These are phyloP conservation scores for Rhinophrynus dorsalis DNA, from an alignment of 2,797 vertebrate species.

Conservation along the genomic window DNA sequence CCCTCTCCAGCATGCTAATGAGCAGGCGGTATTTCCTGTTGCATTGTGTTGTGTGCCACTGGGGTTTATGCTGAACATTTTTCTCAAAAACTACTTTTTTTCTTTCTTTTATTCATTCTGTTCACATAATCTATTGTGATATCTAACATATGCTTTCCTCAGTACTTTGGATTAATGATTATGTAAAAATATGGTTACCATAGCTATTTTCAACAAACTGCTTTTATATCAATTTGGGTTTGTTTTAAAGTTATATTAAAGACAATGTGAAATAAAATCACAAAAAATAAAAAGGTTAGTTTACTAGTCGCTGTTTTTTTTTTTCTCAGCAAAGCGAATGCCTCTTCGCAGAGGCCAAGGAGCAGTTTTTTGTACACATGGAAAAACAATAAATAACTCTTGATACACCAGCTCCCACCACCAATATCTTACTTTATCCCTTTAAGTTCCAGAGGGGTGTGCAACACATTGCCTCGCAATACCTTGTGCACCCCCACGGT, in stretches of 20 bases:
- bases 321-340: too few species aligned
- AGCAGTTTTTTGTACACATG: too few species aligned
- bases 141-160: slow-evolving; percentile 19
- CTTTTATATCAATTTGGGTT: slow-evolving; percentile 17
- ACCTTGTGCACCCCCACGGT: too few species aligned
- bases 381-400: too few species aligned
- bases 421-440: too few species aligned
- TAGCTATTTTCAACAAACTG: background rate
- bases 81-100: background rate
- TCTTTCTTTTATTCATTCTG: background rate
- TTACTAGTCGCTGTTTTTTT: too few species aligned
- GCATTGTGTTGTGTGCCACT: background rate
- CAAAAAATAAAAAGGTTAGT: too few species aligned
- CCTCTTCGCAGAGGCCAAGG: too few species aligned
- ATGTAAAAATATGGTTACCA: slow-evolving; percentile 6
- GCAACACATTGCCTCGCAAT: too few species aligned
- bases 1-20: background rate
- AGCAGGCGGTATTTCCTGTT: background rate
- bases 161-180: background rate
- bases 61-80: slow-evolving; percentile 9
- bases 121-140: slow-evolving; percentile 27
- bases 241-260: slow-evolving; percentile 8
- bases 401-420: too few species aligned
- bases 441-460: too few species aligned
- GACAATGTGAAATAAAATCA: too few species aligned